Conservation (phyloP, 1,140 invertebrate species). For the Zophobas atratus region DNA sequence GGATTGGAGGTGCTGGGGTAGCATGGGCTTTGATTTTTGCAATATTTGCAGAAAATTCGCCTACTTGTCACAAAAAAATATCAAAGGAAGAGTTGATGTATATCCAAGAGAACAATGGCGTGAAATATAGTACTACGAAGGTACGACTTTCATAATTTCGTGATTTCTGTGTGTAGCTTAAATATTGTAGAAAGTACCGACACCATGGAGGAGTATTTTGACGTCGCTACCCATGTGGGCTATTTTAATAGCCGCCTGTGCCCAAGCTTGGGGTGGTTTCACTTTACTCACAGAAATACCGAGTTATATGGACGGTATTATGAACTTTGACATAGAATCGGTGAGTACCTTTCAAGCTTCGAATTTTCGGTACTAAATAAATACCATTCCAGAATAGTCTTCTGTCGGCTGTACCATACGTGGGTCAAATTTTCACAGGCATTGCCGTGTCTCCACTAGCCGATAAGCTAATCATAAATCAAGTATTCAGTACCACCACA, state of each 20-base stretch:
- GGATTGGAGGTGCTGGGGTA: slow-evolving; percentile 78
- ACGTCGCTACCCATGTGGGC: slow-evolving; percentile 87
- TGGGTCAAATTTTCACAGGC: neutral
- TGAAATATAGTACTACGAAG: slow-evolving; percentile 48
- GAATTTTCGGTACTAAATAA: neutral
- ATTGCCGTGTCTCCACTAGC: neutral
- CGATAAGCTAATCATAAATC: neutral
- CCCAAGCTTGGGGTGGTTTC: slow-evolving; percentile 94
- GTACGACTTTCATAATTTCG: slow-evolving; percentile 74
- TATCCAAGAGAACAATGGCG: no score
- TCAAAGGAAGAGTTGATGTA: slow-evolving; percentile 69
- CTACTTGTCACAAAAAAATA: slow-evolving; percentile 74
- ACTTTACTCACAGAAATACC: slow-evolving; percentile 92
- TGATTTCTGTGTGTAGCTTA: neutral
- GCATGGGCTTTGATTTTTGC: slow-evolving; percentile 76
- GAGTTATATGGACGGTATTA: slow-evolving; percentile 87
- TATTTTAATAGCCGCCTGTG: slow-evolving; percentile 84
- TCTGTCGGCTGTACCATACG: slow-evolving; percentile 1
- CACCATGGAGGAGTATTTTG: slow-evolving; percentile 84
- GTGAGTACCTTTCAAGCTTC: neutral
- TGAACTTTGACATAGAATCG: slow-evolving; percentile 82
- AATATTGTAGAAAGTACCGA: slow-evolving; percentile 13
- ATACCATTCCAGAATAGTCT: slow-evolving; percentile 46
- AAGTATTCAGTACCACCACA: neutral
- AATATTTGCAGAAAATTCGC: slow-evolving; percentile 77